Evolutionary conservation across 1,140 invertebrate species (phyloP).

Genomic region (Leptopilina boulardi): DNA sequence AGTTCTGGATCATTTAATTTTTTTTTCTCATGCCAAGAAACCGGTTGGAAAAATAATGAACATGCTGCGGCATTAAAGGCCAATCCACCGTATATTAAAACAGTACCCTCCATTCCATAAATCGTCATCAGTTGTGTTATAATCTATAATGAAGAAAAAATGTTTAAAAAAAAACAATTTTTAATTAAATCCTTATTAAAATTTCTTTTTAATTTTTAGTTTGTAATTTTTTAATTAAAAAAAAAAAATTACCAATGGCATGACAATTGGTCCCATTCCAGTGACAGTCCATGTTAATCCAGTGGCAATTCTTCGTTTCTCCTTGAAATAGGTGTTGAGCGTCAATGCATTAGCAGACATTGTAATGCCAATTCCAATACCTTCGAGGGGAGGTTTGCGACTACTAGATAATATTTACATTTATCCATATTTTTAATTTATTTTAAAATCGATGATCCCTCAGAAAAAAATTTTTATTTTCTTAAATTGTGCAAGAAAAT

Average conservation of each 20-base stretch:
- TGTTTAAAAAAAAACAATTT: not conserved
- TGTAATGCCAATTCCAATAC: slow-evolving; percentile 80
- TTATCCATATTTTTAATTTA: slow-evolving; percentile 9
- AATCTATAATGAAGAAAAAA: slow-evolving; percentile 35
- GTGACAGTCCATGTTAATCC: slow-evolving; percentile 84
- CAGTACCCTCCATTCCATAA: slow-evolving; percentile 77
- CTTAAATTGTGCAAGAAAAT: too few species aligned
- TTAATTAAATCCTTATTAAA: too few species aligned
- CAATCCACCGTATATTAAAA: slow-evolving; percentile 80
- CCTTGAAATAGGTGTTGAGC: slow-evolving; percentile 84
- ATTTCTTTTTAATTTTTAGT: not conserved
- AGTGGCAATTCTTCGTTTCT: slow-evolving; percentile 82
- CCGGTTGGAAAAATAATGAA: slow-evolving; percentile 80
- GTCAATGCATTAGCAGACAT: slow-evolving; percentile 83
- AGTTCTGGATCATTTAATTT: slow-evolving; percentile 53
- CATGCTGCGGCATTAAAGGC: slow-evolving; percentile 80
- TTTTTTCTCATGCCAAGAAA: slow-evolving; percentile 81
- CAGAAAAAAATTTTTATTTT: slow-evolving; percentile 10
- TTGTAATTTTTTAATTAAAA: not conserved
- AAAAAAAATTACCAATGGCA: slow-evolving; percentile 82
- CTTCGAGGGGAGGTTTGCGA: slow-evolving; percentile 73
- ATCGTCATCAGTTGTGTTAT: slow-evolving; percentile 74
- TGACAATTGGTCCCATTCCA: slow-evolving; percentile 85
- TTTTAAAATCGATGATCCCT: slow-evolving; percentile 5
- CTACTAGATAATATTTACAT: slow-evolving; percentile 44